Percentiles rank a stretch among this genome's conserved stretches.
These are phyloP conservation scores for Drosophila austrosaltans DNA, from an alignment of 2,888 invertebrate genomes.

Conservation along the genomic window DNA sequence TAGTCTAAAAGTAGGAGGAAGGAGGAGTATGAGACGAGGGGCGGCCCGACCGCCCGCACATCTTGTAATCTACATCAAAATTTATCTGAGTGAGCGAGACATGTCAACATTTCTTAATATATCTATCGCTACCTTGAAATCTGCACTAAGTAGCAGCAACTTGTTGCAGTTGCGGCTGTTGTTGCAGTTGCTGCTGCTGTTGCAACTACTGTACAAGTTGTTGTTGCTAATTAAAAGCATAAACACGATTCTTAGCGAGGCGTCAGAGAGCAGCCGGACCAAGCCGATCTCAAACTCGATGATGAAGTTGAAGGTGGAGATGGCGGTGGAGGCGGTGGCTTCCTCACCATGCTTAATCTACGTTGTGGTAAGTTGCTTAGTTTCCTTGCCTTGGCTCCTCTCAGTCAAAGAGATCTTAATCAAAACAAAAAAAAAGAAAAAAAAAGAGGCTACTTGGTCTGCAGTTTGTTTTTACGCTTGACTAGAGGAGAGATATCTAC, in stretches of 20 bases:
- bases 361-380: conserved; percentile 21
- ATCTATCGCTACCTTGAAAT: conserved; percentile 77
- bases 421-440: conserved; percentile 37
- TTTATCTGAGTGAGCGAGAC: conserved; percentile 76
- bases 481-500: conserved; percentile 55
- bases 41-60: conserved; percentile 49
- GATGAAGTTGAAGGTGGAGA: conserved; percentile 39
- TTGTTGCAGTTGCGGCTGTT: conserved; percentile 28
- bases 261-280: conserved; percentile 47
- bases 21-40: conserved; percentile 8
- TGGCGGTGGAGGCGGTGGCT: conserved; percentile 35
- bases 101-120: conserved; percentile 79
- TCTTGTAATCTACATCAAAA: conserved; percentile 74
- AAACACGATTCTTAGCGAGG: conserved; percentile 79
- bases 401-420: conserved; percentile 72
- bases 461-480: conserved; percentile 53
- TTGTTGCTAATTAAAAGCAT: conserved; percentile 80
- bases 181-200: conserved; percentile 28
- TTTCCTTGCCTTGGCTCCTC: conserved; percentile 35
- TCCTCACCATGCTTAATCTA: conserved; percentile 67
- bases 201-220: conserved; percentile 75
- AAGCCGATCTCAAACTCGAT: conserved; percentile 3
- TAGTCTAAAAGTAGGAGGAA: conserved; percentile 11
- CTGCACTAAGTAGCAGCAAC: conserved; percentile 73
- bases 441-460: conserved; percentile 42